phyloP scores from a whole-genome alignment of 2,888 invertebrate genomes.

The Nemapogon koenigi region DNA sequence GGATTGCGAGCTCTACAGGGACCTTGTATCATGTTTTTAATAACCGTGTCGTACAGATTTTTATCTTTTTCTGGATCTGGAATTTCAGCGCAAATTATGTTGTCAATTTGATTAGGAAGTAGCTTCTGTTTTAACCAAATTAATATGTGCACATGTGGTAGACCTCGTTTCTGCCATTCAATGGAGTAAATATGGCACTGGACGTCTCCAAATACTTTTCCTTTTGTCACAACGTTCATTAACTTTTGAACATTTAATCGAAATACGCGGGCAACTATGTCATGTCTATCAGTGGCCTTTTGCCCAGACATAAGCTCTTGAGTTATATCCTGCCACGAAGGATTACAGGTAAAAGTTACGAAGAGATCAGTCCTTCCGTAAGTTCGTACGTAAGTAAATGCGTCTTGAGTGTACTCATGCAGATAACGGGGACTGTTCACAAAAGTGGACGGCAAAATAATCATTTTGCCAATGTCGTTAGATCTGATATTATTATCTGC shows the following conservation, averaged over 20 bases:
- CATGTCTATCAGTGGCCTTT: conserved; percentile 17
- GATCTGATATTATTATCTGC: conserved; percentile 16
- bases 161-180: neutral
- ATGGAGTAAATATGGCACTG: conserved; percentile 10
- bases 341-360: conserved; percentile 16
- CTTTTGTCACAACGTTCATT: neutral
- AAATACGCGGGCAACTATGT: conserved; percentile 18
- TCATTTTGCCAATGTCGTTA: conserved; percentile 21
- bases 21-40: conserved; percentile 19
- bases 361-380: conserved; percentile 22
- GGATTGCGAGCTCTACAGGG: conserved; percentile 20
- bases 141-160: conserved; percentile 16
- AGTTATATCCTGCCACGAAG: conserved; percentile 22
- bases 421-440: conserved; percentile 20
- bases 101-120: conserved; percentile 19
- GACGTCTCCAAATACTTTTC: conserved; percentile 14
- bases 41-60: conserved; percentile 17
- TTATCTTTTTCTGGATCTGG: conserved; percentile 18
- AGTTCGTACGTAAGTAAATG: conserved; percentile 25
- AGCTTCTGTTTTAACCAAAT: conserved; percentile 19
- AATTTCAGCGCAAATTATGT: conserved; percentile 19
- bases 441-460: conserved; percentile 25
- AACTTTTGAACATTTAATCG: conserved; percentile 16
- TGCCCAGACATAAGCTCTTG: conserved; percentile 16
- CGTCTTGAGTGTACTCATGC: conserved; percentile 23